Base-by-base conservation (phyloP, 2,113 vertebrate genomes). In the Thamnaconus septentrionalis region DNA sequence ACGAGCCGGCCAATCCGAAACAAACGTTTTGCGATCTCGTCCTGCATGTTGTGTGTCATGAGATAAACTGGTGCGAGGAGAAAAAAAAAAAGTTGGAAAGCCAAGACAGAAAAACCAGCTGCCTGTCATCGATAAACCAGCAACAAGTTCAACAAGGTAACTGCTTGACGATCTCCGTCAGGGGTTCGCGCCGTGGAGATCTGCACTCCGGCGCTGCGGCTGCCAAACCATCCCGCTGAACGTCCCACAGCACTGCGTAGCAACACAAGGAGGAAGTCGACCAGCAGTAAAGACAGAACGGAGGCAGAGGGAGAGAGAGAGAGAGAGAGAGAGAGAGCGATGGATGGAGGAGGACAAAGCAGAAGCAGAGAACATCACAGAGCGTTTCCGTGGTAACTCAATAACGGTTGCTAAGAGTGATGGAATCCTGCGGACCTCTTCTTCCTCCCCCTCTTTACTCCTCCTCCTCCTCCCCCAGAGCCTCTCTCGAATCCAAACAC, bases 311-410 rank as follows among this genome's bases (percentile, higher is more conserved):
- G 59, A 57, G 40, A 46, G 67, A 11, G 53, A 56, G 62, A 41
- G 64, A 46, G 53, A 6, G 66, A 40, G 58, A 43, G 55, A 44
- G 56, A 70, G 8, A 53, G 55, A 42, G 7, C 52, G 64, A 72
- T 64, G 3, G 61, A 77, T 61, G 52, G 61, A 82, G 67, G 69
- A 71, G 67, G 55, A 86, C 70, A 86, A 83, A 81, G 55, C 55
- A 82, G 69, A 75, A 73, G 76, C 74, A 70, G 64, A 76, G 74
- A 83, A 76, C 71, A 74, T 80, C 45, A 56, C 73, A 71, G 43
- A 75, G 80, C 12, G 84, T 89, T 89, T 75, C 87, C 84, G 62
- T 88, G 84, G 87, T 73, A 85, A 89, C 85, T 70, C 77, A 71
- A 81, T 64, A 82, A 84, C 66, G 59, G 81, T 86, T 84, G 79